Evolutionary conservation across 2,113 vertebrate species (phyloP).

Genomic region (Psilopsiagon aymara): DNA sequence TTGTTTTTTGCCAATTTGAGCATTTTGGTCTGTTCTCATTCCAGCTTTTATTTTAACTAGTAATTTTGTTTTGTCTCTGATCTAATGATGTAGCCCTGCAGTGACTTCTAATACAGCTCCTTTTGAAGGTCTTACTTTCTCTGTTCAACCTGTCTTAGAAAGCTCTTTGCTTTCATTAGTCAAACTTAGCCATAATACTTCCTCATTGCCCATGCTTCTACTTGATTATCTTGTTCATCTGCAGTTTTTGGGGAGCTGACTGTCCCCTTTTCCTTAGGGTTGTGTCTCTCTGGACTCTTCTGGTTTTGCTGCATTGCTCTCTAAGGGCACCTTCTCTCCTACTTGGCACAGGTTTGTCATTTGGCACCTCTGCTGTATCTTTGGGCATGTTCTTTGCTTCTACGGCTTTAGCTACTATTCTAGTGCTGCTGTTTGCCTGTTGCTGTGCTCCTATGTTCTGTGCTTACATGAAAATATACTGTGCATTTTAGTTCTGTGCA

Average conservation of each 20-base stretch:
- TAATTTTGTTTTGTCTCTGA: background rate
- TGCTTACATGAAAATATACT: background rate
- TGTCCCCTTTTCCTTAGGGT: background rate
- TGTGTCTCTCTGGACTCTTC: background rate
- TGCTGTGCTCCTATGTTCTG: background rate
- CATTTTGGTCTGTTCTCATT: background rate
- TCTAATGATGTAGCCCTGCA: background rate
- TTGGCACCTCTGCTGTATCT: conserved; percentile 9
- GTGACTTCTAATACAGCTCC: background rate
- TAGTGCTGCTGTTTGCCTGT: background rate
- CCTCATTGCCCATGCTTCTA: background rate
- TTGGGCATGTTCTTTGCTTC: background rate
- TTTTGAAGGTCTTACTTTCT: background rate
- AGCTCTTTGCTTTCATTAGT: background rate
- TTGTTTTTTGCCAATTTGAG: background rate
- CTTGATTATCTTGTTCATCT: background rate
- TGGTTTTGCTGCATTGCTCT: background rate
- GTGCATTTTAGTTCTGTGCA: background rate
- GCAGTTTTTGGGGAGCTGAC: background rate
- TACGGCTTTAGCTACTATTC: background rate
- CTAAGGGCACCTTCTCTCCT: background rate
- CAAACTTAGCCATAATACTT: background rate
- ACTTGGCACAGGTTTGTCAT: conserved; percentile 5
- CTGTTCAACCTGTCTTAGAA: background rate
- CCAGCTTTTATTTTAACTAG: background rate